Evolutionary conservation across 2,888 invertebrate genomes (phyloP), one percentile per base, ranked within the genome.

Genomic region (Trachelus tabidus): DNA sequence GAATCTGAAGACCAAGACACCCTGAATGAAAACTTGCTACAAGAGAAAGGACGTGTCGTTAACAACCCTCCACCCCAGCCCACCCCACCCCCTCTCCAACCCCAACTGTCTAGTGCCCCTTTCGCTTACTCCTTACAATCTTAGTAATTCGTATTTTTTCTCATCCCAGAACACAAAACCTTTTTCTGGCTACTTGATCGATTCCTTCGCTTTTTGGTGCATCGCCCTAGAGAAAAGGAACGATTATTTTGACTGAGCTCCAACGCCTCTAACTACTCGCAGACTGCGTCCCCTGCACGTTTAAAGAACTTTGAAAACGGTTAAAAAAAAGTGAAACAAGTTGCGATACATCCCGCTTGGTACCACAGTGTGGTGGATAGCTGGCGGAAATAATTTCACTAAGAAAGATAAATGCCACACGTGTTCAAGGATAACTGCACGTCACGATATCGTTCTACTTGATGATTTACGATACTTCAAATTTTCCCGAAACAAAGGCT

Each of bases 31-130:
- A 33, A 34, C 71, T 71, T 68, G 79, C 77, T n/a, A 37, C 74
- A 35, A 40, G 40, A 77, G 77, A 79, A 73, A 73, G 77, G n/a
- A 77, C 76, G 80, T 80, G 80, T 79, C 80, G 80, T 81, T 80
- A 80, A 80, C 79, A 76, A 12, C 35, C 77, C 73, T 73, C 35
- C 31, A 68, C 56, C 69, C 37, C 37, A 3, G 23, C 68, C 73
- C 30, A 40, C 34, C 69, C 30, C 11, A 9, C 23, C 23, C 74
- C 69, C 34, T n/a, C 68, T 35, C 31, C 37, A 12, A 37, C 34
- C 69, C 56, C 34, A 37, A 34, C 23, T 68, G 30, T 69, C 76
- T 9, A 34, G 68, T 9, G 33, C 71, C 71, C 71, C 71, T 71
- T 34, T 71, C 71, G 71, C 33, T 56, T 23, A 56, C 23, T 6